Evolutionary conservation across 2,888 invertebrate genomes (phyloP), one percentile per base, ranked within the genome.

Genomic region (Drosophila lutescens): DNA sequence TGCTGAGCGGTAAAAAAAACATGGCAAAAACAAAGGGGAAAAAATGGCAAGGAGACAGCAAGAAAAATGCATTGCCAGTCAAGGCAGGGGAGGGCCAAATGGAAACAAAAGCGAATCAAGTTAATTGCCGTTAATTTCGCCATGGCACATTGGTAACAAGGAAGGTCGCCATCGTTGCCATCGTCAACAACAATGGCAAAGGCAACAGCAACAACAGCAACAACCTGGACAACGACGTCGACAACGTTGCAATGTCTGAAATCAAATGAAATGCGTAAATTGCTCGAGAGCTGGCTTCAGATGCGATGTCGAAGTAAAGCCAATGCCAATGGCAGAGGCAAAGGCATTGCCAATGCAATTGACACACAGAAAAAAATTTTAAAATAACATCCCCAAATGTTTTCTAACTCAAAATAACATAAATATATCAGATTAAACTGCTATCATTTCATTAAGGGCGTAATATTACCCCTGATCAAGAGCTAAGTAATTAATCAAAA

Each of bases 51-150:
- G 59, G 68, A 67, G 68, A 69, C 53, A 55, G 50, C 58, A 20
- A 60, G 66, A 76, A 67, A 77, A 84, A 74, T 73, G 77, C 79
- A 66, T 54, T 65, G 47, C 32, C 58, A 43, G 47, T 43, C 30
- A 10, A 40, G 51, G 36, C 26, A 50, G 49, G 26, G 44, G 63
- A 44, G 51, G 44, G 49, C 36, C 46, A 49, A 69, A 49, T 72
- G 60, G 43, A 69, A 78, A 73, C 74, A 83, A 78, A 67, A 82
- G 78, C 63, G 79, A 88, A 77, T 84, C 81, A 88, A 88, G 81
- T 88, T 85, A 85, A 85, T 85, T 88, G 85, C 69, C 70, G 76
- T 86, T 86, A 86, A 85, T 85, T 88, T 88, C 79, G 76, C 74
- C 85, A 88, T 72, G 80, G 77, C 69, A 65, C 86, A 79, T 83